Base-by-base conservation (phyloP, 2,113 vertebrate species). In the Pseudolaguvia tuberculata region DNA sequence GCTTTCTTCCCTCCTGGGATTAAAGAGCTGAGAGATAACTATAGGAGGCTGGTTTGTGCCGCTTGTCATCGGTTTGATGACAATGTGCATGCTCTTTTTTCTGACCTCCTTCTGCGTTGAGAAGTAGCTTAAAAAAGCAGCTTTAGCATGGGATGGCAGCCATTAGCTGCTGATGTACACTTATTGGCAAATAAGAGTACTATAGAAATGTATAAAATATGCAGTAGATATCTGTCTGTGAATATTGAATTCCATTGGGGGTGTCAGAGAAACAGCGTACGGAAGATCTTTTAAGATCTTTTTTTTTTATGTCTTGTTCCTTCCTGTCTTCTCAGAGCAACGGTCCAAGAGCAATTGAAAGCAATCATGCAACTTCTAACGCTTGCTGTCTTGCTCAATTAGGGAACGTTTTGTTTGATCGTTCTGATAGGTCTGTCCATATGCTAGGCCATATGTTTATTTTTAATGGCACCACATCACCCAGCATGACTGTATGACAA, bases 351-450 rank as follows among this genome's bases (percentile, higher is more conserved):
- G 75, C 57, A 61, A 62, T 45, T 51, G 56, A 20, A 77, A 70
- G 75, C 66, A 51, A 63, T 55, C 75, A 70, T 42, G 75, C 67
- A 55, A 62, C 67, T 29, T 21, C 57, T 51, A 39, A 45, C 57
- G 14, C 53, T 67, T 68, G 73, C 73, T 68, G 62, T 51, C 75
- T 52, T 62, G 66, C 75, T 62, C 57, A 77, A 77, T 77, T 70
- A 63, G 67, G 57, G 63, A 71, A 29, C 57, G 14, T 77, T 77
- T 77, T 62, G 75, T 77, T 77, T 77, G 75, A 77, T 77, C 67
- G 61, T 70, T 77, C 57, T 63, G 58, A 70, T 31, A 50, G 56
- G 47, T 35, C 67, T 61, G 75, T 71, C 75, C 57, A 77, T 77
- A 71, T 77, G 75, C 56, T 50, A 18, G 47, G 66, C 56, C 75